Percentiles rank a stretch among this genome's conserved stretches.
Conservation (phyloP, 2,888 invertebrate genomes). For the Stegana nigrithorax region DNA sequence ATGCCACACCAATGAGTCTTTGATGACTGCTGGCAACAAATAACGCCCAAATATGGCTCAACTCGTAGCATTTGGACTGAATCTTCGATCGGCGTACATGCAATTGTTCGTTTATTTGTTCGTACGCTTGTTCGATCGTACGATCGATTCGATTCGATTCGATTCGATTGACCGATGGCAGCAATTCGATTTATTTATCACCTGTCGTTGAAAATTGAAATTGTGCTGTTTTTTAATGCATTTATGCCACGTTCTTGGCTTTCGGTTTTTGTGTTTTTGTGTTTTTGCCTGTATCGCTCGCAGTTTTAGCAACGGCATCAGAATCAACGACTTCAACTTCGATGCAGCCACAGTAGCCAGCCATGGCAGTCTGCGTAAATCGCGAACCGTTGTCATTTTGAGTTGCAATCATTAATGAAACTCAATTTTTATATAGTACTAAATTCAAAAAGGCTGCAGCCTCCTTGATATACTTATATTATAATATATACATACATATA, state of each 20-base stretch:
- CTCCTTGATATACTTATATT: conserved; percentile 1
- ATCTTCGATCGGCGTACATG: conserved; percentile 44
- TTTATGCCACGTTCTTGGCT: conserved; percentile 15
- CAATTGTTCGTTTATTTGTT: not conserved
- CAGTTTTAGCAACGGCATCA: conserved; percentile 40
- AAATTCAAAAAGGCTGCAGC: not conserved
- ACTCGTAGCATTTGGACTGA: conserved; percentile 10
- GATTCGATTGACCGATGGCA: too few species aligned
- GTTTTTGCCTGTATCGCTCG: conserved; percentile 16
- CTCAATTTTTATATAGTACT: conserved; percentile 25
- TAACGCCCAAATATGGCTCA: conserved; percentile 61
- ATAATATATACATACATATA: not conserved
- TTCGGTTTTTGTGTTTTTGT: conserved; percentile 18
- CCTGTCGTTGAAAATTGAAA: conserved; percentile 66
- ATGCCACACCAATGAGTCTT: conserved; percentile 3
- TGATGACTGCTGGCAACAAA: conserved; percentile 39
- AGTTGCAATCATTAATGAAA: conserved; percentile 47
- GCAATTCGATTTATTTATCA: conserved; percentile 69
- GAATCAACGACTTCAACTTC: too few species aligned
- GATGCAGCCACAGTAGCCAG: not conserved
- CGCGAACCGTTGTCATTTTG: conserved; percentile 47
- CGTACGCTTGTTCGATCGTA: not conserved
- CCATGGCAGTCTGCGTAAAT: not conserved
- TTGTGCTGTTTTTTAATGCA: conserved; percentile 44
- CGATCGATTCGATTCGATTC: conserved; percentile 52